Evolutionary conservation across 2,888 invertebrate genomes (phyloP), one percentile per base, ranked within the genome.

Genomic region (Meloe dianella): DNA sequence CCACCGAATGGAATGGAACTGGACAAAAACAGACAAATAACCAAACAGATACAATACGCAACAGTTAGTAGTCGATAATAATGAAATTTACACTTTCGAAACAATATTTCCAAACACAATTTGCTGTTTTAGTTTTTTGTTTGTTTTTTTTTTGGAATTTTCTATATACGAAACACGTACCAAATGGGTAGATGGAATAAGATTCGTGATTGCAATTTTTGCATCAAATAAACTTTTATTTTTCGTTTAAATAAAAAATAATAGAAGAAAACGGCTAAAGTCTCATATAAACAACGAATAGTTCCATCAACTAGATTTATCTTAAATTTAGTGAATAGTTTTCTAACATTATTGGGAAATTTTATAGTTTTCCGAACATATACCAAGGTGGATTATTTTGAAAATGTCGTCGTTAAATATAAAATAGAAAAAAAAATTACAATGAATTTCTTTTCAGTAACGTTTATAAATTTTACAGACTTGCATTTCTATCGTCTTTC

Each of bases 311-410:
- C n/a, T 14, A 38, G n/a, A 38, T 38, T 41, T 17, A 41, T 41
- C 41, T n/a, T 6, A n/a, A 38, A 38, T 38, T n/a, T 38, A 38
- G 47, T 1, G 14, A 35, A 35, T 5, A 5, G 65, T 65, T 59
- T 64, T 57, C 64, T 54, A 62, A 64, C 57, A 66, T 69, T 69
- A 69, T 71, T 66, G 68, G 64, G 60, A 67, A 66, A 68, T 68
- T 71, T 71, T 69, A 71, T 68, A 27, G 69, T 27, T 54, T 54
- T 22, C 41, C 12, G n/a, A 4, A n/a, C n/a, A 12, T 8, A 38
- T 38, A 64, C 63, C 67, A 64, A 54, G 24, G 0, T 41, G 17
- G n/a, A 41, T 47, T 47, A 9, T 47, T 47, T 47, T 47, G 1
- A 47, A 47, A 47, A 20, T 20, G 9, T 47, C n/a, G 20, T 7